A percentile compares a stretch with the other conserved stretches of the same genome.
These are phyloP conservation scores for Pollenia labialis DNA, from an alignment of 2,888 invertebrate genomes.

Conservation along the genomic window DNA sequence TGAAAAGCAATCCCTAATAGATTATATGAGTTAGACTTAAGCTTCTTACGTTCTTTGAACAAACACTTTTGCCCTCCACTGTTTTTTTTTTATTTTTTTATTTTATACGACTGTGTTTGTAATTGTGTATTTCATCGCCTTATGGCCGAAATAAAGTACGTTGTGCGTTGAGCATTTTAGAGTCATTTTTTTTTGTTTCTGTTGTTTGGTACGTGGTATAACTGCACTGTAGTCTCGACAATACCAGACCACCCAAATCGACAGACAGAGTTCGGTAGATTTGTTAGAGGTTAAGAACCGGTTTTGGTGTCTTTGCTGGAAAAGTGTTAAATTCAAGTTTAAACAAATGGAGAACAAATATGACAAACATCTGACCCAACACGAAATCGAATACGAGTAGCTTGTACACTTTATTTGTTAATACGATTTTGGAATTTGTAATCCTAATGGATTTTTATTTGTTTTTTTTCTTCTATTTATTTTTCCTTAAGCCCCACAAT, in stretches of 20 bases:
- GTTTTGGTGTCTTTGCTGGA: constrained; percentile 54
- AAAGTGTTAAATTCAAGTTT: constrained; percentile 64
- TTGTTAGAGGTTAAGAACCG: constrained; percentile 62
- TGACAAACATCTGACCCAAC: constrained; percentile 26
- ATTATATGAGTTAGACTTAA: background rate
- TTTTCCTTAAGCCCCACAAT: constrained; percentile 16
- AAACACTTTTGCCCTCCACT: constrained; percentile 19
- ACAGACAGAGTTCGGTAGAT: constrained; percentile 45
- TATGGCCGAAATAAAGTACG: constrained; percentile 44
- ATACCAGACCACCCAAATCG: constrained; percentile 67
- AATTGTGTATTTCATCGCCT: constrained; percentile 11
- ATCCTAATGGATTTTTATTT: constrained; percentile 64
- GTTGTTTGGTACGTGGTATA: constrained; percentile 50
- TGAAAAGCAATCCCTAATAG: too few species aligned
- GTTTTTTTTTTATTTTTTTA: background rate
- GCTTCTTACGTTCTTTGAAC: too few species aligned
- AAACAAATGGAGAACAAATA: constrained; percentile 58
- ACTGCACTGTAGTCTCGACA: constrained; percentile 21
- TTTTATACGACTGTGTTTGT: background rate
- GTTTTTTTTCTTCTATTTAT: constrained; percentile 33
- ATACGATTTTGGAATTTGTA: constrained; percentile 48
- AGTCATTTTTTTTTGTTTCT: constrained; percentile 22
- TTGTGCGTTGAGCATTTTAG: constrained; percentile 24
- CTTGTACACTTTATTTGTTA: constrained; percentile 33
- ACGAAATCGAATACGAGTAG: constrained; percentile 8